Base-by-base conservation (phyloP, 2,888 invertebrate genomes). In the Clostera curtula region DNA sequence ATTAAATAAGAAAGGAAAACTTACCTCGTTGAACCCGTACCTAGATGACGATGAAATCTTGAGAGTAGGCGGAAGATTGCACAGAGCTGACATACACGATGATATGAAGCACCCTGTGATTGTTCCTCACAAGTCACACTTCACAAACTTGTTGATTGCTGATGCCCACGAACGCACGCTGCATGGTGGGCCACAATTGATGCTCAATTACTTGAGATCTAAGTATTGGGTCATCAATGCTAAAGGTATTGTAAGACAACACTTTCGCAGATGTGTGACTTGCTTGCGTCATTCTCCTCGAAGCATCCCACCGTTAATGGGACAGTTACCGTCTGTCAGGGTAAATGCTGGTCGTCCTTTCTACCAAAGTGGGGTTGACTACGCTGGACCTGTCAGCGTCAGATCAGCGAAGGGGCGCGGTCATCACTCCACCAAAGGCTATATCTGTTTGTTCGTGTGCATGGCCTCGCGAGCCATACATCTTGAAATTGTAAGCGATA, bases 401-500 rank as follows among this genome's bases (percentile, higher is more conserved):
- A 21, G 37, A 19, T 11, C 22, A 0, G 20, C 39, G 0, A 36
- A 34, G n/a, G 45, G 42, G 1, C 12, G 40, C 20, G 48, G 48
- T 1, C 6, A 32, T 9, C n/a, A 19, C 2, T 24, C 40, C 2
- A 26, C 24, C 19, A 40, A 43, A 14, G 41, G 41, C 1, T 41
- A 37, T 19, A 6, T 19, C 2, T 19, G 5, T 5, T 3, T 18
- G n/a, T n/a, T n/a, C n/a, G n/a, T n/a, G n/a, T 50, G 49, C 25
- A 36, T 53, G 40, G 29, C 32, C 0, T 47, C 52, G 0, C 34
- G 39, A 5, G 57, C 54, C 0, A 29, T 55, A 4, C 57, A 58
- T 25, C 19, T 61, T 0, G 61, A 63, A 25, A 29, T 42, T 2
- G 56, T 60, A 1, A 39, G 40, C 1, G 51, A 52, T 6, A 31